Base-by-base conservation (phyloP, 2,888 invertebrate species). In the Spatulosminthurus flaviceps region DNA sequence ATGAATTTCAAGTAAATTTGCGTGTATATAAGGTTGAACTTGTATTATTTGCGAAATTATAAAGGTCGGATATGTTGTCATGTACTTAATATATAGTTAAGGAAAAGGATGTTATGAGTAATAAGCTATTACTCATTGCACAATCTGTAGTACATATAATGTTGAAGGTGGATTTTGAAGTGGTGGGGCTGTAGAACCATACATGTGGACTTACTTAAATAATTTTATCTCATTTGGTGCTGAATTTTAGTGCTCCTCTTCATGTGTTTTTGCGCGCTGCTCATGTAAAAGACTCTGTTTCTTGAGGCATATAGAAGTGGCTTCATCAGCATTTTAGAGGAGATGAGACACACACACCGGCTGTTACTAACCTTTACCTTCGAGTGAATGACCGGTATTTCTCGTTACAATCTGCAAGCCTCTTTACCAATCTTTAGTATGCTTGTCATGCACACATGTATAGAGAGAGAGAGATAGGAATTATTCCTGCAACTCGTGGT, bases 301-400 rank as follows among this genome's bases (percentile, higher is more conserved):
- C 51, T 51, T 13, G 51, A 51, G 51, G 51, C 51, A 51, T 51
- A 51, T 7, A 41, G 7, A 51, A 19, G 51, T 51, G 51, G 51
- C 51, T 51, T 51, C 51, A 51, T 51, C 51, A 51, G 51, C 51
- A 51, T 13, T 51, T 51, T 51, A 13, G n/a, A 51, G 51, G 16
- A 11, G 51, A 51, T n/a, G n/a, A n/a, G n/a, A n/a, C n/a, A n/a
- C 9, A 51, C 51, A 51, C n/a, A n/a, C 51, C 51, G 51, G 72
- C 72, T 72, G 72, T 72, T 72, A 72, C 72, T 72, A 72, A 72
- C 72, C 72, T 72, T 72, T 72, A 72, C 72, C 72, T 72, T 72
- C 43, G 72, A 42, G 72, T 72, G 72, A 72, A 72, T 72, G 72
- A 72, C 72, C 72, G 72, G 72, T 72, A 72, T 72, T 72, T 72